Evolutionary conservation across 2,888 invertebrate genomes (phyloP).

Genomic region (Disparrhopalites patrizii): DNA sequence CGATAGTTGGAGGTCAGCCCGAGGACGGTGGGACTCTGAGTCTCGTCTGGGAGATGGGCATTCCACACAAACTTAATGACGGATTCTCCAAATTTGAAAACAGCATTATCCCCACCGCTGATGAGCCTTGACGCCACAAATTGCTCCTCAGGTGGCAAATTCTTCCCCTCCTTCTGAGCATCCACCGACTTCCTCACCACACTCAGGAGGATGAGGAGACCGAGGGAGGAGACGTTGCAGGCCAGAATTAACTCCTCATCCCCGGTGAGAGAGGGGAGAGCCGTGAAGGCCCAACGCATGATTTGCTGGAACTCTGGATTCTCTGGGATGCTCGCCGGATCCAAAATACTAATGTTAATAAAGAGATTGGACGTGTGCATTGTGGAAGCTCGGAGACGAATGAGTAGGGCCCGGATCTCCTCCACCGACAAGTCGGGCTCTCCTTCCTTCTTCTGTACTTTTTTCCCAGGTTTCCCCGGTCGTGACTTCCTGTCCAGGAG

Average conservation of each 20-base stretch:
- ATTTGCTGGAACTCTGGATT: constrained; percentile 74
- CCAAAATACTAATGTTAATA: constrained; percentile 86
- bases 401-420: constrained; percentile 69
- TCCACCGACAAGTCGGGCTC: constrained; percentile 70
- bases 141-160: constrained; percentile 45
- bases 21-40: constrained; percentile 71
- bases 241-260: constrained; percentile 69
- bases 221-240: constrained; percentile 78
- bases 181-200: constrained; percentile 67
- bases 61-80: constrained; percentile 90
- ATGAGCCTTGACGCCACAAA: constrained; percentile 51
- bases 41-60: constrained; percentile 77
- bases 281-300: constrained; percentile 54
- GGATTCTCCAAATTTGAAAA: constrained; percentile 81
- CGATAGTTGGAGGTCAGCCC: constrained; percentile 82
- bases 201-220: constrained; percentile 75
- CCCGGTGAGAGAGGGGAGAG: constrained; percentile 38
- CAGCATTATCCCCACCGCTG: constrained; percentile 60
- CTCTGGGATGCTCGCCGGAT: constrained; percentile 75
- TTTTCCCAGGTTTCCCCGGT: constrained; percentile 44
- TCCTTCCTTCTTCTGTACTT: constrained; percentile 56
- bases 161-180: constrained; percentile 35
- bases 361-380: constrained; percentile 85
- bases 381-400: constrained; percentile 77
- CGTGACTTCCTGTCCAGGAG: constrained; percentile 50